A percentile compares a stretch with the other conserved stretches of the same genome.
phyloP scores from a whole-genome alignment of 1,140 invertebrate genomes.

The Drusus annulatus region DNA sequence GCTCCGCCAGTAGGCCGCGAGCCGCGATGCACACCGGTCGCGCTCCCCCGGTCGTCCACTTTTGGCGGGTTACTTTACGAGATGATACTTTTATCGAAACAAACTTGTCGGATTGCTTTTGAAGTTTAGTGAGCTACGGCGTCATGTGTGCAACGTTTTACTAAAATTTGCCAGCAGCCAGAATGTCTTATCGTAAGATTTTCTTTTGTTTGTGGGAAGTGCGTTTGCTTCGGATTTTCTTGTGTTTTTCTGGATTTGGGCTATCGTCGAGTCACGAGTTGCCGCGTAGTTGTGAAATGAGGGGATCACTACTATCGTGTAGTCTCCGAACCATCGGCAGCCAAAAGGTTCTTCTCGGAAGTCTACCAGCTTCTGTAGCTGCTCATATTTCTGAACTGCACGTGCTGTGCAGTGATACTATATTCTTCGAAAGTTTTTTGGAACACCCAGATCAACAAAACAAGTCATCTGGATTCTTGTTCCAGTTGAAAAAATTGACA shows the following conservation, averaged over 20 bases:
- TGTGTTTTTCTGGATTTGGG: constrained; percentile 6
- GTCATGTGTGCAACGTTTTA: not conserved
- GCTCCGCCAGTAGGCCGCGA: constrained; percentile 44
- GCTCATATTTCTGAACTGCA: constrained; percentile 82
- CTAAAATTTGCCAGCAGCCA: not conserved
- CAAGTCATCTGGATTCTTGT: constrained; percentile 83
- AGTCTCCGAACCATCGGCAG: constrained; percentile 75
- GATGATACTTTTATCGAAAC: constrained; percentile 24
- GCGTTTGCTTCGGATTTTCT: constrained; percentile 5
- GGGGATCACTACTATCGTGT: constrained; percentile 69
- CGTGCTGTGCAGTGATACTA: constrained; percentile 83
- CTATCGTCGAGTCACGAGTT: not conserved
- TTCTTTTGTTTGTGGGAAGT: not conserved
- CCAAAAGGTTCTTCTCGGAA: constrained; percentile 73
- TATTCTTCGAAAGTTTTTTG: constrained; percentile 84
- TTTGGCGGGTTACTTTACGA: not conserved
- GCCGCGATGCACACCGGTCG: constrained; percentile 40
- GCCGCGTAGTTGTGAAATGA: constrained; percentile 18
- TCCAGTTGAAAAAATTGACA: constrained; percentile 80
- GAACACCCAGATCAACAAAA: constrained; percentile 74
- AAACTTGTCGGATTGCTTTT: constrained; percentile 6
- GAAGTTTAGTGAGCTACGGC: not conserved
- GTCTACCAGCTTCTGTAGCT: constrained; percentile 72
- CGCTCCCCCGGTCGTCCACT: not conserved
- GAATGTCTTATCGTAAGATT: no score